These are phyloP conservation scores for Empidonax alnorum DNA, from an alignment of 2,113 vertebrate species.

Conservation along the genomic window DNA sequence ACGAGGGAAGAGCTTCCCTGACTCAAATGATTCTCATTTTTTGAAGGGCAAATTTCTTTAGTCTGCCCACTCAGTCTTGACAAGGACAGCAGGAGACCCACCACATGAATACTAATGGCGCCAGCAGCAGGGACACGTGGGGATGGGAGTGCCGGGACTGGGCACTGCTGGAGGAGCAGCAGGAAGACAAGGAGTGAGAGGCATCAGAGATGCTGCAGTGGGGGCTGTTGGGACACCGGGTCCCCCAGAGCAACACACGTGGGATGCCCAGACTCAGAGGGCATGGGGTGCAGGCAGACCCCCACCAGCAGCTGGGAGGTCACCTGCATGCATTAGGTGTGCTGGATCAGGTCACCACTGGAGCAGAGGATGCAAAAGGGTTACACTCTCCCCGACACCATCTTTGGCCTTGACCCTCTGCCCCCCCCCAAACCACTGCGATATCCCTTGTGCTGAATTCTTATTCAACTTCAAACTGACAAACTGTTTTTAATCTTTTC, in stretches of 20 bases:
- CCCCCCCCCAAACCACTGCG: slow-evolving; percentile 57
- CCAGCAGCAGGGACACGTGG: neutral
- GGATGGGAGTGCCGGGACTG: neutral
- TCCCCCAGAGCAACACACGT: neutral
- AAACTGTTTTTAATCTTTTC: slow-evolving; percentile 99
- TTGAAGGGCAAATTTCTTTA: slow-evolving; percentile 70
- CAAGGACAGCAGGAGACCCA: slow-evolving; percentile 56
- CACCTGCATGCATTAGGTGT: too few relatives aligned
- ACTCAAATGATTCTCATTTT: slow-evolving; percentile 63
- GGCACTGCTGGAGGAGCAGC: neutral
- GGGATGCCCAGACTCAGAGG: neutral
- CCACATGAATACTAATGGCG: slow-evolving; percentile 60
- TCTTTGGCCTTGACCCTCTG: slow-evolving; percentile 63
- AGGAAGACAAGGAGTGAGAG: fast-evolving
- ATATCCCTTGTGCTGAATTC: slow-evolving; percentile 89
- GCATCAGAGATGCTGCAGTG: fast-evolving
- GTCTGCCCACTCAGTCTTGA: slow-evolving; percentile 67
- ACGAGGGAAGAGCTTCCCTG: slow-evolving; percentile 40
- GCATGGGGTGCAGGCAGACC: neutral
- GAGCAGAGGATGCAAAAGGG: slow-evolving; percentile 4
- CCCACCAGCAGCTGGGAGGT: neutral
- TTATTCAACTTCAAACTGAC: slow-evolving; percentile 99
- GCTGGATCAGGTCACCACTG: neutral
- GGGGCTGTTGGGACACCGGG: neutral
- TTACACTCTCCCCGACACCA: neutral